Evolutionary conservation across 2,888 invertebrate genomes (phyloP), one percentile per base, ranked within the genome.

Genomic region (Acanthacorydalis orientalis): DNA sequence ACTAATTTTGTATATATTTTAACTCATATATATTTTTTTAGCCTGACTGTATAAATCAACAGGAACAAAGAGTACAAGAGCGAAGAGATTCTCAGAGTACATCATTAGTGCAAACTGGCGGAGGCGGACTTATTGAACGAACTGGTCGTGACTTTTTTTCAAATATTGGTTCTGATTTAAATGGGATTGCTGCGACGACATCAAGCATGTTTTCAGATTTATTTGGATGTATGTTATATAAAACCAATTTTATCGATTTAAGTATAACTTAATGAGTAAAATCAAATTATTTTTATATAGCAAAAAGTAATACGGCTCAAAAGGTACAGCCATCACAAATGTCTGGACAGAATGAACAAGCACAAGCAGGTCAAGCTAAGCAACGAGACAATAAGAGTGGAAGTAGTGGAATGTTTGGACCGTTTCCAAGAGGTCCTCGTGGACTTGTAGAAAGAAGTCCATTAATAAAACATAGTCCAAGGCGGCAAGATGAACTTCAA

Each of bases 171-270:
- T 89, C 82, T 32, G 95, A 96, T 63, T 73, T 96, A 47, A 92
- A 91, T 62, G 91, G 91, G 7, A 76, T 92, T 44, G 92, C 95
- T 15, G 85, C 90, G 1, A 90, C 93, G 53, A 93, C 92, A 1
- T 81, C 88, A 12, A 91, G 82, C 63, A 92, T 95, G 79, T 88
- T 96, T 61, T 90, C 90, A 48, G 95, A 91, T 63, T 77, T 96
- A 57, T 93, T 96, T 64, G 90, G 93, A 63, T 72, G 70, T 37
- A 80, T 78, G 35, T 31, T 23, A 23, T 23, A 39, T 33, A 40
- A 11, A 44, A 31, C 1, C 16, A 45, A 40, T 15, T 14, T 12
- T 3, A 11, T 38, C 8, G 37, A 35, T 49, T 41, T 10, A 12
- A 33, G 31, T 32, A 41, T 14, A 32, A 16, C 15, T 41, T 23